Evolutionary conservation across 2,888 invertebrate species (phyloP).

Genomic region (Lepidonotus clava): DNA sequence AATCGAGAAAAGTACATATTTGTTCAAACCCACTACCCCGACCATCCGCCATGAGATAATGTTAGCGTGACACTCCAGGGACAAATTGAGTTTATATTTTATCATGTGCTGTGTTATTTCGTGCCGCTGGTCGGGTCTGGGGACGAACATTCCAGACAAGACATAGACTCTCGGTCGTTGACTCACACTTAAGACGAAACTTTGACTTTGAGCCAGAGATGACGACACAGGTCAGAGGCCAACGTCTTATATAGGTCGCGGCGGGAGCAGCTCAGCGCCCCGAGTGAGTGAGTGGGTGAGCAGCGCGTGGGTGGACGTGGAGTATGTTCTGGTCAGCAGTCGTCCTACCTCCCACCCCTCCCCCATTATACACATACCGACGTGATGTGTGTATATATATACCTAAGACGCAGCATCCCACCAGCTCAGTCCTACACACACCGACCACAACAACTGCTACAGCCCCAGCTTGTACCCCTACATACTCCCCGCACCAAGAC

Average conservation of each 20-base stretch:
- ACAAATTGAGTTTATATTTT: too few relatives aligned
- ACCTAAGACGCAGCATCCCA: background rate
- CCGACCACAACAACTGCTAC: background rate
- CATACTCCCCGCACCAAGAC: too few relatives aligned
- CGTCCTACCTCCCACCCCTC: too few relatives aligned
- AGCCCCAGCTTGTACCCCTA: too few relatives aligned
- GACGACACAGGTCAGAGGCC: background rate
- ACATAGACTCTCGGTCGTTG: too few relatives aligned
- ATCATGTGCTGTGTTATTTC: too few relatives aligned
- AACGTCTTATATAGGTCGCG: background rate
- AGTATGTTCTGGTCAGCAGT: constrained; percentile 9
- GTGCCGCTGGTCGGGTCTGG: too few relatives aligned
- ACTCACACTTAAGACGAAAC: background rate
- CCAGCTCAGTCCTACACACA: background rate
- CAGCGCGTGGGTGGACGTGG: background rate
- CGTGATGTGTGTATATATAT: constrained; percentile 4
- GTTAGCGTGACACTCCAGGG: too few relatives aligned
- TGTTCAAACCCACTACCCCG: too few relatives aligned
- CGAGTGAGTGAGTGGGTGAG: background rate
- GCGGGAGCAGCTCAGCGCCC: background rate
- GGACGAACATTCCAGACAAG: too few relatives aligned
- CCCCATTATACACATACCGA: background rate
- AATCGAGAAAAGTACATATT: too few relatives aligned
- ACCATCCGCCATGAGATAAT: too few relatives aligned
- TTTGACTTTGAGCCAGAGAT: background rate